A percentile compares a stretch with the other conserved stretches of the same genome.
Evolutionary conservation across 2,797 vertebrate genomes (phyloP).

Genomic region (Lepilemur septentrionalis): DNA sequence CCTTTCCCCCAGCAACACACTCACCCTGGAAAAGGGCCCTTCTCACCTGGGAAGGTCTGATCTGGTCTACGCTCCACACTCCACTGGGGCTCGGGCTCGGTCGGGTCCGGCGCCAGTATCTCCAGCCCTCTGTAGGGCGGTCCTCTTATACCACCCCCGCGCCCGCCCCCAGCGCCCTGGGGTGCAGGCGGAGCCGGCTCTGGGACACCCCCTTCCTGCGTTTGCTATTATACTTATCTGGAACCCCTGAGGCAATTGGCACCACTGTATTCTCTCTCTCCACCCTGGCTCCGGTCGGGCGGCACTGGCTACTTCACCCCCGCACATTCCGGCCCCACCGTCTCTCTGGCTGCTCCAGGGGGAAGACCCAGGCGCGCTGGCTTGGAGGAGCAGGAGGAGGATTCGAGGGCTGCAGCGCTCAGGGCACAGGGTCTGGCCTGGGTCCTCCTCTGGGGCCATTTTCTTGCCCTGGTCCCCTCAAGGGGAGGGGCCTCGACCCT

Average conservation of each 20-base stretch:
- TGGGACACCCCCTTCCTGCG: background rate
- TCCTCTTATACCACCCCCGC: slow-evolving; percentile 54
- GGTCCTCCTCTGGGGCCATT: background rate
- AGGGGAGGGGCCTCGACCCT: background rate
- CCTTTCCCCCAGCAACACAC: too few species aligned
- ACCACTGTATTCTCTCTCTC: background rate
- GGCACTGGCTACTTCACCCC: background rate
- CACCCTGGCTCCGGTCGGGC: background rate
- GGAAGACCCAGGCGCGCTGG: background rate
- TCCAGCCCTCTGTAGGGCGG: background rate
- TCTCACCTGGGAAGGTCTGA: slow-evolving; percentile 4
- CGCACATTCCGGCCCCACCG: background rate
- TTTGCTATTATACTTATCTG: background rate
- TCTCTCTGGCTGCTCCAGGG: background rate
- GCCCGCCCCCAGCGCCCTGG: background rate
- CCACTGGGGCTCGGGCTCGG: background rate
- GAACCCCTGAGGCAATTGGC: background rate
- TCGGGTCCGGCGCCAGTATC: background rate
- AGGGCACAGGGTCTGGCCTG: background rate
- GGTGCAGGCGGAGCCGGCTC: slow-evolving; percentile 43
- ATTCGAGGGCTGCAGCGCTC: background rate
- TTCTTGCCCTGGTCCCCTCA: background rate
- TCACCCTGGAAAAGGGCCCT: background rate
- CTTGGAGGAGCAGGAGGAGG: background rate
- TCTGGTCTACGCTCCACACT: background rate